These are phyloP conservation scores for Leucania comma DNA, from an alignment of 2,888 invertebrate genomes.

Conservation along the genomic window DNA sequence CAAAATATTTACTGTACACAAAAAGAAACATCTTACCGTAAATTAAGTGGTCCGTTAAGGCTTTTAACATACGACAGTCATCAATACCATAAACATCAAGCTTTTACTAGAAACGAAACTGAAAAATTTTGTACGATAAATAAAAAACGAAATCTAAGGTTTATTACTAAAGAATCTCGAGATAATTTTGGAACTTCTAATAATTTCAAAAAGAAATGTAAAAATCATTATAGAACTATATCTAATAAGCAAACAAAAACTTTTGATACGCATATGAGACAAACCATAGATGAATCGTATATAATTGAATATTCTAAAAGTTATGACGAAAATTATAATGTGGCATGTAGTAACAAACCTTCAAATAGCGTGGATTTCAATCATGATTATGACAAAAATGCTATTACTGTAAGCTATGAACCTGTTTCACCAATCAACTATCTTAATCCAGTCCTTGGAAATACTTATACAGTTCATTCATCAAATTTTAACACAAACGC, in stretches of 20 bases:
- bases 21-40: constrained; percentile 16
- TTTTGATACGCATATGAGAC: constrained; percentile 27
- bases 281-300: constrained; percentile 60
- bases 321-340: constrained; percentile 27
- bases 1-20: constrained; percentile 4
- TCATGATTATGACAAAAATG: background rate
- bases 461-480: constrained; percentile 47
- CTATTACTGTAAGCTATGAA: background rate
- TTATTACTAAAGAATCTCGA: constrained; percentile 72
- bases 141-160: constrained; percentile 50
- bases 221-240: constrained; percentile 29
- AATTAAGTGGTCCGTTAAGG: constrained; percentile 9
- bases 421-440: constrained; percentile 2
- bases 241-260: constrained; percentile 27
- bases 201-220: constrained; percentile 22
- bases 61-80: constrained; percentile 77
- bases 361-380: background rate
- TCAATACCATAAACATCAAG: constrained; percentile 56
- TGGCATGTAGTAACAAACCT: background rate
- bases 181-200: constrained; percentile 68
- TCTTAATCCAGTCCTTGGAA: constrained; percentile 13
- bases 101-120: constrained; percentile 17
- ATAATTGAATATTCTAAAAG: constrained; percentile 69
- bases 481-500: background rate
- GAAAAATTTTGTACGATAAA: background rate